phyloP scores from a whole-genome alignment of 2,113 vertebrate genomes.

The Prionailurus viverrinus region DNA sequence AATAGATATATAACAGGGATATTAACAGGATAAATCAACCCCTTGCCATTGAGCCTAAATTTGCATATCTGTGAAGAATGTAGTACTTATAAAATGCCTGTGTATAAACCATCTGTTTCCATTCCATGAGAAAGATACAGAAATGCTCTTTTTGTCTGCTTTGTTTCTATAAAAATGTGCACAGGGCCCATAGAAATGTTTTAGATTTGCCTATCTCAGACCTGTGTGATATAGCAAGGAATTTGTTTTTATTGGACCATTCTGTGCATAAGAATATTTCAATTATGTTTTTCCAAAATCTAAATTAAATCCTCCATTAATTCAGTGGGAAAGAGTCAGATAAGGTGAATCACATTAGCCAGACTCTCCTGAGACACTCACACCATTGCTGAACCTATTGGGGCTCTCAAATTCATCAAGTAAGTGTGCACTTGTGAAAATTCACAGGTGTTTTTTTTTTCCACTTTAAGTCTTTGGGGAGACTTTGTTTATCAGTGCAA shows the following conservation, averaged over 20 bases:
- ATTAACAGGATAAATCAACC: constrained; percentile 36
- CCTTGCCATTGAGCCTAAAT: not conserved
- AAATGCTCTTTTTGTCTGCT: not conserved
- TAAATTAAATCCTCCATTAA: constrained; percentile 48
- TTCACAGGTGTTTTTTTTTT: not conserved
- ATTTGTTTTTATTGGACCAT: constrained; percentile 54
- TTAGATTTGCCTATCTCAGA: not conserved
- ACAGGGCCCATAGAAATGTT: not conserved
- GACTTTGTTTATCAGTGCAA: not conserved
- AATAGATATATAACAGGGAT: not conserved
- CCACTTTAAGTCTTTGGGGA: not conserved
- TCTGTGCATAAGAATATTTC: constrained; percentile 52
- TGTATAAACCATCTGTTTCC: not conserved
- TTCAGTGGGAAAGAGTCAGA: not conserved
- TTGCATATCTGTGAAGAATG: not conserved
- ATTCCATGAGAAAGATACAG: not conserved
- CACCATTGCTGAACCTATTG: not conserved
- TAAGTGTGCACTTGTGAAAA: not conserved
- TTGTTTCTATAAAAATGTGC: not conserved
- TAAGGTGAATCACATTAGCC: constrained; percentile 4
- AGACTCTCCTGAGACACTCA: not conserved
- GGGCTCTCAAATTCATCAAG: not conserved
- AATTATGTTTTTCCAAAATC: constrained; percentile 31
- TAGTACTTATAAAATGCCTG: not conserved
- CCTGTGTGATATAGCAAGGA: not conserved